Base-by-base conservation (phyloP, 2,797 vertebrate species). In the Lerista edwardsae region DNA sequence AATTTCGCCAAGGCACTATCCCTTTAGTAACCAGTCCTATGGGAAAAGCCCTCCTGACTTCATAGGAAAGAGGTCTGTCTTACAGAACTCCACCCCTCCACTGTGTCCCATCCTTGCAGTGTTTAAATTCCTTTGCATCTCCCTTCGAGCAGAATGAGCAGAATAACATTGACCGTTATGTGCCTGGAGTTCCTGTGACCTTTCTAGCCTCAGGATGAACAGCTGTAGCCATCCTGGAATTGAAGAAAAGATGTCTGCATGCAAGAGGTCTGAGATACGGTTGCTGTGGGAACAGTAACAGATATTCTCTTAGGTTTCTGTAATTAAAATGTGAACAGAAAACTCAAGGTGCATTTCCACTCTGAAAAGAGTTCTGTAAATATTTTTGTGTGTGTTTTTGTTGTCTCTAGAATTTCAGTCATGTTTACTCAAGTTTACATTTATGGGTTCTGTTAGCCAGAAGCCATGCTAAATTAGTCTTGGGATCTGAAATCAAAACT, bases 401-500 rank as follows among this genome's bases (percentile, higher is more conserved):
- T 71, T 25, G 74, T n/a, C 55, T 86, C 62, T 51, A 65, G 87
- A 90, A 83, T 76, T 87, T 86, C 80, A 29, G 75, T 84, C 68
- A 0, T 1, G 67, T 87, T 44, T 90, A 86, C 78, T n/a, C 64
- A 61, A n/a, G 3, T 64, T 87, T 69, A 75, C 34, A 47, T 80
- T 83, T 59, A 85, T 61, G 80, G 82, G 25, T 41, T 44, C 31
- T 1, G 1, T 57, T 86, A 71, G 74, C 80, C 14, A 69, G 64
- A 15, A 85, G 51, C 47, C 15, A 5, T 75, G 39, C 64, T 55
- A 83, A 86, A 75, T 65, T 84, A 79, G 64, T 86, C 77, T 57
- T 75, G 84, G 79, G 71, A 76, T 82, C 86, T 71, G 88, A 90
- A 91, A 21, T 0, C 69, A 79, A 84, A 44, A 84, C 59, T 57